Evolutionary conservation across 2,888 invertebrate genomes (phyloP).

Genomic region (Nephrotoma guestfalica): DNA sequence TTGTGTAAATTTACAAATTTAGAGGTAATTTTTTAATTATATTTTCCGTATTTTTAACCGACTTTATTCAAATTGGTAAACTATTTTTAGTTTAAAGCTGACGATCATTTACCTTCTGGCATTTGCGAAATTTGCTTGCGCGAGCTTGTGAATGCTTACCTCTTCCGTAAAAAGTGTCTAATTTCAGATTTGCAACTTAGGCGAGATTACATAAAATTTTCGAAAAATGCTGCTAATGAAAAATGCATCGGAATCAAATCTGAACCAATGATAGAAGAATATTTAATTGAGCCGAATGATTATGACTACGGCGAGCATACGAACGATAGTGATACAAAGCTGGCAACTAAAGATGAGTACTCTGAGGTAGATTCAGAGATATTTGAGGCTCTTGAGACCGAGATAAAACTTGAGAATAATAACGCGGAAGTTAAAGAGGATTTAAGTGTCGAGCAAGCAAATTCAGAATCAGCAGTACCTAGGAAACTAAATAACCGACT

Average conservation of each 20-base stretch:
- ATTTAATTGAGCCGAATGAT: neutral
- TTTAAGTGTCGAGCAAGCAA: neutral
- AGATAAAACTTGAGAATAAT: neutral
- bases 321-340: neutral
- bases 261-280: neutral
- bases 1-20: neutral
- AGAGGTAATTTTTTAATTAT: neutral
- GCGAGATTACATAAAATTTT: neutral
- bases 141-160: neutral
- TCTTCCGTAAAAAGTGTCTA: neutral
- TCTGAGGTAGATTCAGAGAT: neutral
- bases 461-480: neutral
- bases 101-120: neutral
- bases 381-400: neutral
- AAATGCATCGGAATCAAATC: neutral
- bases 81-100: neutral
- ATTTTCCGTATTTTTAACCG: neutral
- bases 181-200: neutral
- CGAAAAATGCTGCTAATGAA: too few species aligned
- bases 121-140: neutral
- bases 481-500: neutral
- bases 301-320: neutral
- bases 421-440: neutral
- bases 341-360: neutral
- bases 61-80: neutral